A percentile compares a stretch with the other conserved stretches of the same genome.
phyloP scores from a whole-genome alignment of 2,113 vertebrate species.

The Chamaea fasciata region DNA sequence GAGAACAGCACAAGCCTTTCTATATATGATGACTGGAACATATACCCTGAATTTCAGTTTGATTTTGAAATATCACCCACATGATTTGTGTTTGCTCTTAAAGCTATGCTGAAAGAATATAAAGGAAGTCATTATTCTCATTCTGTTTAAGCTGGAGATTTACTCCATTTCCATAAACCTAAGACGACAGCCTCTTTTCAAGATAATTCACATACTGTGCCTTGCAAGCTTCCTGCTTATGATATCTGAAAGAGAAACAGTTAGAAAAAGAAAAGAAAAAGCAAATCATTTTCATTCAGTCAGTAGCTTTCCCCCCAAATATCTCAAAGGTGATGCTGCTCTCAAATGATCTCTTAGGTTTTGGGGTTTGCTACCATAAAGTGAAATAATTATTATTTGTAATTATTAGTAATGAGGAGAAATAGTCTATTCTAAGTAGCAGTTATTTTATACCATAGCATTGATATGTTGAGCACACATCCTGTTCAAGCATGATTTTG shows the following conservation, averaged over 20 bases:
- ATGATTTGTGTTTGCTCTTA: conserved; percentile 34
- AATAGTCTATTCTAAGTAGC: not conserved
- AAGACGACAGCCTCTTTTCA: conserved; percentile 22
- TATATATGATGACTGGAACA: not conserved
- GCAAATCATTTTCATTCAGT: not conserved
- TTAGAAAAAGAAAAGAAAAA: not conserved
- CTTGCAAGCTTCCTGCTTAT: not conserved
- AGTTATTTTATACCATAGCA: not conserved
- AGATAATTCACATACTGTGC: conserved; percentile 35
- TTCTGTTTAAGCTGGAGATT: conserved; percentile 48
- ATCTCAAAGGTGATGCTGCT: not conserved
- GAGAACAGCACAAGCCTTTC: not conserved
- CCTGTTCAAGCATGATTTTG: not conserved
- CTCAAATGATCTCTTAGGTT: not conserved
- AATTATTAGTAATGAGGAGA: not conserved
- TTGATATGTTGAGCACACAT: not conserved
- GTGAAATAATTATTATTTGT: not conserved
- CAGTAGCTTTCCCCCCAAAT: not conserved
- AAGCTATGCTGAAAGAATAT: not conserved
- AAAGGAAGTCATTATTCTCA: conserved; percentile 34
- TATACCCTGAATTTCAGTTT: not conserved
- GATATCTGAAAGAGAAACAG: not conserved
- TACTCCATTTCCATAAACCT: conserved; percentile 40
- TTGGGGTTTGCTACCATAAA: not conserved
- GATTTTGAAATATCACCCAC: conserved; percentile 29